A percentile compares a stretch with the other conserved stretches of the same genome.
Conservation (phyloP, 1,140 invertebrate species). For the Trypoxylus dichotomus region DNA sequence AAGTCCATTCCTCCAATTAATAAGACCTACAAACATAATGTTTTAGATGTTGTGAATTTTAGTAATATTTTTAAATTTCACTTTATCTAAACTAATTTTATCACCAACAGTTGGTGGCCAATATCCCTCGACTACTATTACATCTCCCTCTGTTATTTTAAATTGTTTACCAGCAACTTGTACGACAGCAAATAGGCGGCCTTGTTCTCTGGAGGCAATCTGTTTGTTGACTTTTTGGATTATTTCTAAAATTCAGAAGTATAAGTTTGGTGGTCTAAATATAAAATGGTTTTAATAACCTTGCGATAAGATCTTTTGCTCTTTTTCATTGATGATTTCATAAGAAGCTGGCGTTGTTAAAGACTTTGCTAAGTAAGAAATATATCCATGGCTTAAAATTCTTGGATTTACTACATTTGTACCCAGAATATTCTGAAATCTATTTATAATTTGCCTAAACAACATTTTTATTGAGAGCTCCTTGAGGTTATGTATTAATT, state of each 20-base stretch:
- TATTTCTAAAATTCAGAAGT: constrained; percentile 39
- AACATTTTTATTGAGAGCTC: background rate
- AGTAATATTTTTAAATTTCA: constrained; percentile 47
- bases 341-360: constrained; percentile 4
- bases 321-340: constrained; percentile 29
- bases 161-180: constrained; percentile 83
- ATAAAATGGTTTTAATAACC: background rate
- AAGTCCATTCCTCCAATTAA: constrained; percentile 84
- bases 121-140: constrained; percentile 79
- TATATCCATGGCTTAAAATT: background rate
- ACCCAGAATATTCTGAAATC: background rate
- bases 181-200: constrained; percentile 85
- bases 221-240: constrained; percentile 62
- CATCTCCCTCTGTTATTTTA: constrained; percentile 84
- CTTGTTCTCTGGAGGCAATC: constrained; percentile 59
- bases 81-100: constrained; percentile 83
- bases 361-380: background rate
- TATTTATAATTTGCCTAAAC: background rate
- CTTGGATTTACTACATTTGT: background rate
- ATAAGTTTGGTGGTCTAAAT: background rate
- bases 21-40: constrained; percentile 59
- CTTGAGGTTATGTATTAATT: background rate
- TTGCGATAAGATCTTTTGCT: constrained; percentile 22
- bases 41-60: background rate
- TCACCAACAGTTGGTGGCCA: constrained; percentile 86